A percentile compares a stretch with the other conserved stretches of the same genome.
These are phyloP conservation scores for Pseudochirops cupreus DNA, from an alignment of 2,797 vertebrate species.

Conservation along the genomic window DNA sequence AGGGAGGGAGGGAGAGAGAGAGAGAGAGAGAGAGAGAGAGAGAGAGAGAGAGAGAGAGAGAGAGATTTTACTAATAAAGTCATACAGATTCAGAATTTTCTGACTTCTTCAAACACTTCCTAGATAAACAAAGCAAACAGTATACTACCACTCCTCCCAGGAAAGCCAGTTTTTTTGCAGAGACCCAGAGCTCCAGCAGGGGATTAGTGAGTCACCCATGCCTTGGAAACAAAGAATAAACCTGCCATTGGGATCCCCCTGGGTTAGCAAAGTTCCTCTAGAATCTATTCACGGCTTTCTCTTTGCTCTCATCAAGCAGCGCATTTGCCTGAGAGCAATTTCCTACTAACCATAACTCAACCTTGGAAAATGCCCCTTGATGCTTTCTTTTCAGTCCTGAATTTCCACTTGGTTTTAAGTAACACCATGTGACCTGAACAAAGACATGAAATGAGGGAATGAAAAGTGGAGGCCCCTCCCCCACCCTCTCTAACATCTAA, in stretches of 20 bases:
- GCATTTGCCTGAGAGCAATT: constrained; percentile 62
- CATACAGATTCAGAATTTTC: background rate
- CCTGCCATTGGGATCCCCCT: background rate
- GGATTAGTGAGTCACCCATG: constrained; percentile 19
- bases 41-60: too few relatives aligned
- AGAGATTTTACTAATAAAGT: background rate
- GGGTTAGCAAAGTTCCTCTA: constrained; percentile 30
- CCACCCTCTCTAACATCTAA: constrained; percentile 19
- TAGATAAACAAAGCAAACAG: background rate
- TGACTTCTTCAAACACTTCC: background rate
- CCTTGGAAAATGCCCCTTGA: constrained; percentile 60
- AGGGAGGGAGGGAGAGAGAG: fast-evolving
- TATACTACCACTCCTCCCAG: background rate
- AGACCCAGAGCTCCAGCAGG: background rate
- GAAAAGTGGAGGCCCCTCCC: constrained; percentile 29
- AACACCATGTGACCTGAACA: constrained; percentile 4
- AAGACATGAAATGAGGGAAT: constrained; percentile 6
- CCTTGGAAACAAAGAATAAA: constrained; percentile 48
- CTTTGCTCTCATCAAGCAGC: constrained; percentile 57
- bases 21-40: too few relatives aligned
- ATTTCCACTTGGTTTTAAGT: constrained; percentile 44
- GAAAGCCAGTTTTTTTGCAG: background rate
- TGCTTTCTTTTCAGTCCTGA: constrained; percentile 12
- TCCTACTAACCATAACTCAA: constrained; percentile 64
- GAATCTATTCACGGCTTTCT: constrained; percentile 58